Percentiles rank a stretch among this genome's conserved stretches.
phyloP scores from a whole-genome alignment of 2,797 vertebrate genomes.

The Anguilla obscura region DNA sequence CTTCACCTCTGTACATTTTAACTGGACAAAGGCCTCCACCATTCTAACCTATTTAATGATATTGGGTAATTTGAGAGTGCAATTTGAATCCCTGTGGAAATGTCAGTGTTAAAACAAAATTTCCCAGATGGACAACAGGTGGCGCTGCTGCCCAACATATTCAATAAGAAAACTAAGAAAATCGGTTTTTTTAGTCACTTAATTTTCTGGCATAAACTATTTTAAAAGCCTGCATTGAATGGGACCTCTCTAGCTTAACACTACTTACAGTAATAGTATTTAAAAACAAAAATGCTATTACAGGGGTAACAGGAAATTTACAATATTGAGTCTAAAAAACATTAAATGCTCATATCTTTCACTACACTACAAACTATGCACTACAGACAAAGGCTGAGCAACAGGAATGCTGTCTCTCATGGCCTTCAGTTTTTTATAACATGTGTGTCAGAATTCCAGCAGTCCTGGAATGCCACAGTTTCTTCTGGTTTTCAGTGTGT shows the following conservation, averaged over 20 bases:
- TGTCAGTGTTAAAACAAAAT: background rate
- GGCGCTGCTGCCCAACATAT: conserved; percentile 17
- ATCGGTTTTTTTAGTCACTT: background rate
- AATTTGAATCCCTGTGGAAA: background rate
- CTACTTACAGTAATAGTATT: background rate
- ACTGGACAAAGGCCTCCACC: background rate
- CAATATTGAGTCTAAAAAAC: background rate
- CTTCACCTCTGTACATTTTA: background rate
- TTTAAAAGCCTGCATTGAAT: background rate
- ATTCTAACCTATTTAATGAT: background rate
- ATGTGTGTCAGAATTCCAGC: background rate
- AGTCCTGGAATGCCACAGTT: background rate
- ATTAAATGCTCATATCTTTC: background rate
- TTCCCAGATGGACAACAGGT: conserved; percentile 4
- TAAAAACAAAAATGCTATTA: background rate
- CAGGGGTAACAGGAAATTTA: background rate
- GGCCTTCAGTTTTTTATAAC: background rate
- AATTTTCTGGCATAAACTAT: background rate
- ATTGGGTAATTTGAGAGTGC: background rate
- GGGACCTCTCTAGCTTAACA: background rate
- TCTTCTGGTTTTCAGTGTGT: background rate
- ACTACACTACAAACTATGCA: no score
- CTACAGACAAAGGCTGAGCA: background rate
- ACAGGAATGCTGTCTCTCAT: background rate
- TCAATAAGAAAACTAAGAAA: background rate